phyloP scores from a whole-genome alignment of 2,888 invertebrate genomes.

The Prosopocoilus inquinatus region DNA sequence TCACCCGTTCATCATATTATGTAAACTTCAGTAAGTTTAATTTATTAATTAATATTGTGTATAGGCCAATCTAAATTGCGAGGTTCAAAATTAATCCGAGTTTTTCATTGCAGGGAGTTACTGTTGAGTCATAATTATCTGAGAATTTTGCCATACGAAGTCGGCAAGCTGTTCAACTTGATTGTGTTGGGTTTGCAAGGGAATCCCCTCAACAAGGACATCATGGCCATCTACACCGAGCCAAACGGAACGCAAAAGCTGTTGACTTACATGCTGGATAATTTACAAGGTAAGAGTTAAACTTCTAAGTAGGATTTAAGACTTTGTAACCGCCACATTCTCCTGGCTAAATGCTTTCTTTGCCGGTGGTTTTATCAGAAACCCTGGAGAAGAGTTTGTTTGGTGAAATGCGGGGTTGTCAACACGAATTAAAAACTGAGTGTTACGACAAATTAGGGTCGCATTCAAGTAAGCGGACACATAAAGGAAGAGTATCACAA shows the following conservation, averaged over 20 bases:
- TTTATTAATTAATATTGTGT: neutral
- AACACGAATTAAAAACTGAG: too few relatives aligned
- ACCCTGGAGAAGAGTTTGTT: too few relatives aligned
- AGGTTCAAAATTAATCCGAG: neutral
- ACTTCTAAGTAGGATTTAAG: too few relatives aligned
- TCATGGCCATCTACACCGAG: slow-evolving; percentile 88
- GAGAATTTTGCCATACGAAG: slow-evolving; percentile 90
- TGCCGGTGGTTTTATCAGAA: too few relatives aligned
- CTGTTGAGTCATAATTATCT: slow-evolving; percentile 92
- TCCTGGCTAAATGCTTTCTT: too few relatives aligned
- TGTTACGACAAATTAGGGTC: too few relatives aligned
- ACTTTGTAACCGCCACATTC: too few relatives aligned
- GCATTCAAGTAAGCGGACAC: too few relatives aligned
- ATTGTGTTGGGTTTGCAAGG: slow-evolving; percentile 90
- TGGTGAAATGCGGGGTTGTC: too few relatives aligned
- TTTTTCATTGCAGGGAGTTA: slow-evolving; percentile 72
- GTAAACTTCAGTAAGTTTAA: slow-evolving; percentile 14
- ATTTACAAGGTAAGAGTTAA: slow-evolving; percentile 78
- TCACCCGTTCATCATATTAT: slow-evolving; percentile 14
- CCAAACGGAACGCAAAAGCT: slow-evolving; percentile 93
- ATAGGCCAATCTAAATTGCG: neutral
- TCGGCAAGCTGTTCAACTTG: slow-evolving; percentile 96
- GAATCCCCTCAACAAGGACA: slow-evolving; percentile 92
- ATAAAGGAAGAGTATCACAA: too few relatives aligned
- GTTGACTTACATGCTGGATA: slow-evolving; percentile 92